Conservation (phyloP, 2,113 vertebrate species). For the Gulo gulo region DNA sequence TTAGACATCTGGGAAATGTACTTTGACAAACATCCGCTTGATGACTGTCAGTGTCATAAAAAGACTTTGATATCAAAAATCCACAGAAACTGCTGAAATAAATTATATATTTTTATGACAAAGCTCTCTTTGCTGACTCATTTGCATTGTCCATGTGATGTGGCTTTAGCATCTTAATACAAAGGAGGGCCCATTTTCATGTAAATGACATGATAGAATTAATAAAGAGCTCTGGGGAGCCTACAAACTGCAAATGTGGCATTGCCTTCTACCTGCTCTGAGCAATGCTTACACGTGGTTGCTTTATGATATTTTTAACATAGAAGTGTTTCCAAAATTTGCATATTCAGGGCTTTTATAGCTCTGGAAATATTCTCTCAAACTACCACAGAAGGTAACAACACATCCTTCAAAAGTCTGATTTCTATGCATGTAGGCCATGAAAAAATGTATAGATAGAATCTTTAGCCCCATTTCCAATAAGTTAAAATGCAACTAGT, state of each 20-base stretch:
- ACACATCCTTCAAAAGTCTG: constrained; percentile 53
- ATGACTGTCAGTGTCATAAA: constrained; percentile 81
- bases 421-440: constrained; percentile 58
- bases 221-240: constrained; percentile 38
- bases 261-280: constrained; percentile 46
- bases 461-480: constrained; percentile 36
- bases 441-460: constrained; percentile 39
- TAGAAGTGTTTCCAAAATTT: constrained; percentile 67
- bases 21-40: constrained; percentile 82
- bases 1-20: constrained; percentile 83
- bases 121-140: constrained; percentile 70
- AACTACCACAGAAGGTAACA: constrained; percentile 57
- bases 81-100: constrained; percentile 77
- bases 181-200: constrained; percentile 74
- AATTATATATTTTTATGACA: constrained; percentile 76
- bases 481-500: constrained; percentile 32
- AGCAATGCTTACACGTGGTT: constrained; percentile 49
- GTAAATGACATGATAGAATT: constrained; percentile 64
- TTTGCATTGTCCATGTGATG: constrained; percentile 78
- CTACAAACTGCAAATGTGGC: constrained; percentile 28
- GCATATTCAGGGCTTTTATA: constrained; percentile 59
- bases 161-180: constrained; percentile 74
- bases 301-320: constrained; percentile 56
- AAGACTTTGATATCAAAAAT: constrained; percentile 82
- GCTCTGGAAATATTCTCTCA: constrained; percentile 60